Evolutionary conservation across 2,888 invertebrate genomes (phyloP), one percentile per base, ranked within the genome.

Genomic region (Acleris holmiana): DNA sequence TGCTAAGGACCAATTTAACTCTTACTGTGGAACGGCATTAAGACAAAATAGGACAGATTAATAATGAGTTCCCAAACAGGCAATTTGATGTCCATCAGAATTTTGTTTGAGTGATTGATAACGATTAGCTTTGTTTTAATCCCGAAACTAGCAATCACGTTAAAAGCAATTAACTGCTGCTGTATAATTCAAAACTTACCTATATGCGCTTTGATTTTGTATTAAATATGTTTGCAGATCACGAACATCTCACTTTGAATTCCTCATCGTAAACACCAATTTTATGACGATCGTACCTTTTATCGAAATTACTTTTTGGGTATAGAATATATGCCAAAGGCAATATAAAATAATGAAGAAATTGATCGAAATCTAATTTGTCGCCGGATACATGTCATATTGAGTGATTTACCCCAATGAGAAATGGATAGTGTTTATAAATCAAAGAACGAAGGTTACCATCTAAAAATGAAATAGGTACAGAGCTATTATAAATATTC

Each of bases 281-380:
- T 56, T 62, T n/a, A 46, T 50, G 49, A 40, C 41, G 23, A 54
- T 54, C 17, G 17, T 19, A 8, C 25, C 50, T 51, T 63, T 57
- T 46, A 51, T 44, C 35, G 15, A 57, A 50, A 62, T 62, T 46
- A 50, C 35, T 62, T 57, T 50, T 21, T 44, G 23, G 19, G 21
- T 35, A 21, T 40, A 35, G 23, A 29, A 50, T 56, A 15, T n/a
- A 63, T 41, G 25, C 18, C 35, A 41, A 18, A 29, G 13, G 29
- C 50, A 50, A 57, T 57, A 23, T 40, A 23, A 57, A 46, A 50
- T 46, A 46, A 23, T 23, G 50, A 56, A 46, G 18, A 48, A 53
- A 47, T 53, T 57, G 62, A 50, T 57, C 46, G 17, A 50, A 57
- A 40, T 57, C 57, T 40, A 23, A 51, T 63, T 63, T 47, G 18